phyloP scores from a whole-genome alignment of 2,113 vertebrate species.

The Silurus glanis region DNA sequence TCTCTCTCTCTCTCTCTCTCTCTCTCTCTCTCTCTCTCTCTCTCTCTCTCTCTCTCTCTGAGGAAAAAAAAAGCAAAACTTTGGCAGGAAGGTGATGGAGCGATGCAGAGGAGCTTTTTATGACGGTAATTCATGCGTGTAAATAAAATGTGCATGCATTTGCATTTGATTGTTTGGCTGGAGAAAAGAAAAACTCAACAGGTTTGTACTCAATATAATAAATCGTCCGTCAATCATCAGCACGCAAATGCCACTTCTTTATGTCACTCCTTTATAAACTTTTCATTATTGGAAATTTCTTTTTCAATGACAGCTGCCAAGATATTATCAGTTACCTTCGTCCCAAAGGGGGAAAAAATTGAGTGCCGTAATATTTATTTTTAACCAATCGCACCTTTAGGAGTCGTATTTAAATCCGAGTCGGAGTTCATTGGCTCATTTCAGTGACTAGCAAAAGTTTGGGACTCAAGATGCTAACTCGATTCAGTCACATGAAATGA shows the following conservation, averaged over 20 bases:
- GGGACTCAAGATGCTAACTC: neutral
- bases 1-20: neutral
- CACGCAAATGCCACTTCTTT: slow-evolving; percentile 8
- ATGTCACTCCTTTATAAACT: neutral
- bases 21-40: neutral
- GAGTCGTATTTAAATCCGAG: neutral
- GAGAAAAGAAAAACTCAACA: slow-evolving; percentile 17
- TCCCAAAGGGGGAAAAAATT: neutral
- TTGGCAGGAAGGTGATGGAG: slow-evolving; percentile 5
- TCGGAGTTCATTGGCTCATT: neutral
- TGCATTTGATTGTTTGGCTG: slow-evolving; percentile 42
- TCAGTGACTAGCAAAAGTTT: neutral
- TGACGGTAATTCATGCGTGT: slow-evolving; percentile 38
- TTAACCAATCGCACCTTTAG: neutral
- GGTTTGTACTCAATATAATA: neutral
- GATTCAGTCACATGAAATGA: neutral
- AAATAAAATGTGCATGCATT: slow-evolving; percentile 22
- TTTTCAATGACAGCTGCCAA: slow-evolving; percentile 10
- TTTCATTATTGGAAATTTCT: neutral
- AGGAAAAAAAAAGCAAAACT: slow-evolving; percentile 31
- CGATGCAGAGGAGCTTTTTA: neutral
- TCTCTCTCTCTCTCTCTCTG: neutral
- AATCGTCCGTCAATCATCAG: slow-evolving; percentile 33
- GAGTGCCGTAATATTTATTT: neutral
- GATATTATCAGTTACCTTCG: neutral